Evolutionary conservation across 1,140 invertebrate species (phyloP), one percentile per base, ranked within the genome.

Genomic region (Homarus americanus): DNA sequence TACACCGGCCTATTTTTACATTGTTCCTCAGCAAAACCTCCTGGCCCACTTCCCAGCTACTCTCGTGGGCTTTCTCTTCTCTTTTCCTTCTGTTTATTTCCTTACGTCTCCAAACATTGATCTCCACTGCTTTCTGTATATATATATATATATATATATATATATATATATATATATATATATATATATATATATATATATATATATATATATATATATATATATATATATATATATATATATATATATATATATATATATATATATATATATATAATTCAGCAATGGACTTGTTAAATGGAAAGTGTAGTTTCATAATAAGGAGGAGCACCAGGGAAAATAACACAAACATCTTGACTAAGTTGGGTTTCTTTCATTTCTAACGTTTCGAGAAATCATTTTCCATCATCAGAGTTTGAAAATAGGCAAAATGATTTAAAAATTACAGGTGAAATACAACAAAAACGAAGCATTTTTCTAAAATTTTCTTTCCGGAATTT

Each of bases 141-240:
- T 69, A 34, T 84, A 69, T 84, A 69, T 84, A 69, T 83, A 36
- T 10, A 69, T 63, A 83, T 63, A 69, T 83, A 83, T 83, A 83
- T 83, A 83, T 69, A 66, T 69, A 69, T 83, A 83, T 83, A 83
- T 83, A 83, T 83, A 83, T 83, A 83, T 83, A 83, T 83, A 83
- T 83, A 83, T 83, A 83, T 83, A 83, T 83, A 83, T 63, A 63
- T 83, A 63, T 83, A 83, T 83, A 83, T 83, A 83, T 83, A 83
- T 83, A 83, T 83, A 83, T 83, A 83, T 83, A 83, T 83, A 83
- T 83, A 63, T 83, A 83, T 66, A 83, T 83, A 80, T 83, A 83
- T 83, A 83, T 83, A 83, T 82, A 83, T 83, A 83, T 83, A 63
- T 83, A 63, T 83, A 63, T 83, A 63, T 83, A 63, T 63, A 63